Conservation (phyloP, 2,797 vertebrate genomes). For the Ibycter americanus region DNA sequence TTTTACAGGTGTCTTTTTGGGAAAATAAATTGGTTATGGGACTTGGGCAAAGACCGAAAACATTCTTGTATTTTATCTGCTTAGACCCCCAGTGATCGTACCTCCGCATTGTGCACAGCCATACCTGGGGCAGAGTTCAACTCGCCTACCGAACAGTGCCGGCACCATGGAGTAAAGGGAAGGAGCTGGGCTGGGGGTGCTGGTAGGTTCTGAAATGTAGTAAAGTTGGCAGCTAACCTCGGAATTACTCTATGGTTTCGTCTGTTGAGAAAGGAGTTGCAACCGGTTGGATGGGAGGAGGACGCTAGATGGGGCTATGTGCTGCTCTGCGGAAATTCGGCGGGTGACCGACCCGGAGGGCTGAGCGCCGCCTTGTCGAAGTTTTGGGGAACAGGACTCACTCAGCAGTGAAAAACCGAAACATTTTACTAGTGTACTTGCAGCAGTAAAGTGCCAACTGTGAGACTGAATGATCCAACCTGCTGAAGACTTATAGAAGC, state of each 20-base stretch:
- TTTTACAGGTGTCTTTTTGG: rapidly evolving
- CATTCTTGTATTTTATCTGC: rapidly evolving
- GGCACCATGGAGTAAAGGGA: rapidly evolving
- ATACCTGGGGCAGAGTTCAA: rapidly evolving
- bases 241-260: neutral
- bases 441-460: neutral
- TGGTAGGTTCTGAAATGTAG: neutral
- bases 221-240: rapidly evolving
- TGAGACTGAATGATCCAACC: neutral
- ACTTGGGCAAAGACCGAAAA: neutral
- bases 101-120: neutral
- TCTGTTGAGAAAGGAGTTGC: neutral
- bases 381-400: neutral
- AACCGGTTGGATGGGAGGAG: neutral
- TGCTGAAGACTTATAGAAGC: neutral
- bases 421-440: neutral
- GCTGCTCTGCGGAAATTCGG: neutral
- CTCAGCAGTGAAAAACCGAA: rapidly evolving
- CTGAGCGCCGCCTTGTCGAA: neutral
- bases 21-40: neutral
- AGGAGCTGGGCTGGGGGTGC: neutral
- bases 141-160: rapidly evolving
- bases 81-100: rapidly evolving
- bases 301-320: slow-evolving; percentile 16
- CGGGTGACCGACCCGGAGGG: neutral